Percentiles rank a stretch among this genome's conserved stretches.
phyloP scores from a whole-genome alignment of 2,113 vertebrate species.

The Oceanites oceanicus region DNA sequence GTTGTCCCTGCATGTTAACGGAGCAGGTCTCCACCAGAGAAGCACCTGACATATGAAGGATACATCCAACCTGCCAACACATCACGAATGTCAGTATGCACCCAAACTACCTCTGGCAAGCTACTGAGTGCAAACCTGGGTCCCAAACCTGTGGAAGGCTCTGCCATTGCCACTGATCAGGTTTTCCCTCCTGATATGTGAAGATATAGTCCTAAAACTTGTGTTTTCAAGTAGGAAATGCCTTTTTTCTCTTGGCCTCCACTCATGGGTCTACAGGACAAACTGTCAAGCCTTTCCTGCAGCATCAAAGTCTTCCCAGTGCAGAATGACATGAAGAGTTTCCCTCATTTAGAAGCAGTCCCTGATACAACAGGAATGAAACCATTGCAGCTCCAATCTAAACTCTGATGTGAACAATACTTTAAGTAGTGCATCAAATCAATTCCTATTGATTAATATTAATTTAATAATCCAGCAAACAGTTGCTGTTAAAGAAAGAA shows the following conservation, averaged over 20 bases:
- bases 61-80: rapidly evolving
- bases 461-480: neutral
- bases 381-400: neutral
- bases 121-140: neutral
- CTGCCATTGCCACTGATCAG: neutral
- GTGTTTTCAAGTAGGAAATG: neutral
- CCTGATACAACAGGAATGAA: neutral
- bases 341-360: neutral
- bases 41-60: neutral
- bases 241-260: neutral
- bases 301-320: neutral
- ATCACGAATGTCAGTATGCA: rapidly evolving
- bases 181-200: neutral
- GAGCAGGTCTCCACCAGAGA: neutral
- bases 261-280: neutral
- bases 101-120: neutral
- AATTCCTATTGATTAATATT: neutral
- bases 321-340: neutral
- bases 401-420: neutral
- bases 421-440: neutral
- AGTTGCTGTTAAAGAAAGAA: neutral
- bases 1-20: rapidly evolving
- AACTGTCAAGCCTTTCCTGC: neutral
- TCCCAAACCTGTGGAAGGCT: neutral
- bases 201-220: neutral